Evolutionary conservation across 2,888 invertebrate species (phyloP), one percentile per base, ranked within the genome.

Genomic region (Diarsia brunnea): DNA sequence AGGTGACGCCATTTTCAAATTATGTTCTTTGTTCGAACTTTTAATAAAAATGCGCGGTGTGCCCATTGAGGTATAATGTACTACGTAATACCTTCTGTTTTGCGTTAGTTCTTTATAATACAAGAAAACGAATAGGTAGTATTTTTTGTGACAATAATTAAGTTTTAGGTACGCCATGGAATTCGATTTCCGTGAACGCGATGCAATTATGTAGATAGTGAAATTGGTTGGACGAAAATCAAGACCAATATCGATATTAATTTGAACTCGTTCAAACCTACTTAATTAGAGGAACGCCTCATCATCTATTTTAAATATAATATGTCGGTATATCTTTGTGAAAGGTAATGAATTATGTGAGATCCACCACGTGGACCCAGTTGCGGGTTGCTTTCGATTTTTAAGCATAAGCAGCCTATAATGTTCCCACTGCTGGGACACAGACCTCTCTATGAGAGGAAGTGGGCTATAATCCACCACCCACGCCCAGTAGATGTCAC

Each of bases 1-100:
- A 11, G n/a, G 5, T 38, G 24, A 51, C 70, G 49, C 68, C 68
- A 71, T 67, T 68, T 71, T 67, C 1, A 5, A 24, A 38, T 5
- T 0, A 38, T 4, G 19, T 49, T 67, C 68, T 68, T 70, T 69
- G 19, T 60, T 27, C 14, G 10, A 58, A 69, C 19, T 31, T 60
- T 3, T 10, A 51, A 51, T 21, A 7, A 51, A 51, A 51, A 51
- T 51, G 21, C 51, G 21, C 21, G 10, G 3, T 21, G 10, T 51
- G 10, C 11, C 21, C n/a, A n/a, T n/a, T n/a, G n/a, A n/a, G n/a
- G n/a, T n/a, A n/a, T n/a, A n/a, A n/a, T n/a, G n/a, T n/a, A n/a
- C n/a, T n/a, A n/a, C n/a, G n/a, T n/a, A n/a, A n/a, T n/a, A n/a
- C n/a, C n/a, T n/a, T n/a, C n/a, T n/a, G n/a, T n/a, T n/a, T n/a